Base-by-base conservation (phyloP, 2,888 invertebrate genomes). In the Patella pellucida region DNA sequence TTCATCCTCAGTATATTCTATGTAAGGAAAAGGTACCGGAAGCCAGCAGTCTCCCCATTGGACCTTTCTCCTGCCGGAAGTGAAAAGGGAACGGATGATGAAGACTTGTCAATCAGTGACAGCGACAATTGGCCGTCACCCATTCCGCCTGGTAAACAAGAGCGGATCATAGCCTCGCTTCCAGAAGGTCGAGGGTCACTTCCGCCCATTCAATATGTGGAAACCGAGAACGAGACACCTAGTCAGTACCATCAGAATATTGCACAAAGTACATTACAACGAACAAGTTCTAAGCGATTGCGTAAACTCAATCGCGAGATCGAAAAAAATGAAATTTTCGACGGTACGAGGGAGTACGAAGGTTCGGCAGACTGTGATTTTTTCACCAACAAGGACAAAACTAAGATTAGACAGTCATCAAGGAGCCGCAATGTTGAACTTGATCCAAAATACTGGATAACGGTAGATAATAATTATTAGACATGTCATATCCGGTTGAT, bases 341-440 rank as follows among this genome's bases (percentile, higher is more conserved):
- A 86, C 71, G 86, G 86, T 11, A 85, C 86, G 3, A 75, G 75
- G 52, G 81, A 84, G 27, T 86, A 84, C 73, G 84, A 86, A 27
- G 83, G 81, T 79, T 79, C 81, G 31, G 79, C 79, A 15, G 84
- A 84, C 41, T 79, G 81, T 1, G 82, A 81, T 27, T 86, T 86
- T 76, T 86, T 82, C 74, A 77, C 79, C 11, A 76, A 82, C 0
- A 77, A 78, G 9, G 79, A 82, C 54, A 86, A 86, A 74, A 77
- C 83, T 4, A 84, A 78, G 73, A 80, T 85, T 16, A 85, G 84
- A 71, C 77, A 82, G 50, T 85, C 85, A 3, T 79, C 82, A 19
- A 78, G 83, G 15, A 84, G 82, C 62, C 72, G 74, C 15, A 78
- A 79, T 41, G 81, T 79, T 31, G 82, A 83, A 31, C 79, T 78